phyloP scores from a whole-genome alignment of 2,113 vertebrate genomes.

The Solea senegalensis region DNA sequence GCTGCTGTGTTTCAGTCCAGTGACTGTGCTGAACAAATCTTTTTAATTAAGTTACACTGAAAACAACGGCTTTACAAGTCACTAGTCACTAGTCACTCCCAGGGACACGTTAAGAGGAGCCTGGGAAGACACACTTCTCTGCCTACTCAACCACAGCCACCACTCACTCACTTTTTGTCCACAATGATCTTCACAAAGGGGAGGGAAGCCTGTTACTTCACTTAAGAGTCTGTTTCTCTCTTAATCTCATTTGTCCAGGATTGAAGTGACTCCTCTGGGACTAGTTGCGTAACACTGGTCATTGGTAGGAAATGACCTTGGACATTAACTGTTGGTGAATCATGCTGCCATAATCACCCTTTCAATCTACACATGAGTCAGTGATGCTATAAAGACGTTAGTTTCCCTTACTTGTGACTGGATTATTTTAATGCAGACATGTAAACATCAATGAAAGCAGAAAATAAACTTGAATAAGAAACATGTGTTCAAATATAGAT shows the following conservation, averaged over 20 bases:
- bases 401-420: not conserved
- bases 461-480: not conserved
- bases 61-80: no score
- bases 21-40: no score
- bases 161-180: no score
- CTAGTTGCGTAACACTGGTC: not conserved
- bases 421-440: not conserved
- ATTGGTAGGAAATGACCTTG: constrained; percentile 4
- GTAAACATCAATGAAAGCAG: not conserved
- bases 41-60: no score
- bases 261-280: not conserved
- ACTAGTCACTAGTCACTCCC: no score
- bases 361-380: not conserved
- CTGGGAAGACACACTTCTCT: no score
- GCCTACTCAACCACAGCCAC: no score
- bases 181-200: not conserved
- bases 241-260: not conserved
- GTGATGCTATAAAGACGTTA: not conserved
- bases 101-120: no score
- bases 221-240: no score
- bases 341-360: not conserved
- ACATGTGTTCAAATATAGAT: not conserved
- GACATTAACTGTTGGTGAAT: not conserved
- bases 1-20: no score
- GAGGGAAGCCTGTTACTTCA: not conserved